phyloP scores from a whole-genome alignment of 2,888 invertebrate genomes.

The Ochropleura plecta region DNA sequence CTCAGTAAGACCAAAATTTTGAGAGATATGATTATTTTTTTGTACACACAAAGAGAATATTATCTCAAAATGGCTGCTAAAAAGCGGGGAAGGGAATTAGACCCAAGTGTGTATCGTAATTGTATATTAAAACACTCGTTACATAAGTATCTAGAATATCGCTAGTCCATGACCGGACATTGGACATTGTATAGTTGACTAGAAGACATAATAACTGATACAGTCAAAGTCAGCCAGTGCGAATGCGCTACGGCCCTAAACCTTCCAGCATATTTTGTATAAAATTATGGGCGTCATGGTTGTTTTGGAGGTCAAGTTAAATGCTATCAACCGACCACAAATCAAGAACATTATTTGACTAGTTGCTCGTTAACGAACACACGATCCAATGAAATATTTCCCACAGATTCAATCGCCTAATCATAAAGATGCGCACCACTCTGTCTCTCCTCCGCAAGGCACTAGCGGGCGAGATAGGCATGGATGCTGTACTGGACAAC shows the following conservation, averaged over 20 bases:
- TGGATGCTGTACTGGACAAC: constrained; percentile 96
- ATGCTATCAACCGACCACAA: neutral
- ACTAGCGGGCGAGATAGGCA: constrained; percentile 97
- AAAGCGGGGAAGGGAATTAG: too few relatives aligned
- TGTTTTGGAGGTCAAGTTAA: neutral
- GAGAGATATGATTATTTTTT: too few relatives aligned
- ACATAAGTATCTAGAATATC: too few relatives aligned
- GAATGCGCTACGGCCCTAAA: neutral
- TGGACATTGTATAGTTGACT: too few relatives aligned
- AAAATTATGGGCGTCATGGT: too few relatives aligned
- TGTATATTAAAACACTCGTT: too few relatives aligned
- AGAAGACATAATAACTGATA: too few relatives aligned
- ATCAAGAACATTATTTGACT: neutral
- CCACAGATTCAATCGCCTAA: constrained; percentile 93
- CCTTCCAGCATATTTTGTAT: neutral
- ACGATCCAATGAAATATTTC: neutral
- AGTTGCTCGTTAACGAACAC: neutral
- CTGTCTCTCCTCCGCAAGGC: constrained; percentile 95
- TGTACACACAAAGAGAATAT: too few relatives aligned
- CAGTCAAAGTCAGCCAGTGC: neutral
- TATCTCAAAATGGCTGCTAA: too few relatives aligned
- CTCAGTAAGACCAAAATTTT: too few relatives aligned
- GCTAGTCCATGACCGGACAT: too few relatives aligned
- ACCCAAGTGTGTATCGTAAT: too few relatives aligned
- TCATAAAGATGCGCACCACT: constrained; percentile 92